Percentiles rank a stretch among this genome's conserved stretches.
Evolutionary conservation across 2,797 vertebrate genomes (phyloP).

Genomic region (Hypotaenidia philippensis): DNA sequence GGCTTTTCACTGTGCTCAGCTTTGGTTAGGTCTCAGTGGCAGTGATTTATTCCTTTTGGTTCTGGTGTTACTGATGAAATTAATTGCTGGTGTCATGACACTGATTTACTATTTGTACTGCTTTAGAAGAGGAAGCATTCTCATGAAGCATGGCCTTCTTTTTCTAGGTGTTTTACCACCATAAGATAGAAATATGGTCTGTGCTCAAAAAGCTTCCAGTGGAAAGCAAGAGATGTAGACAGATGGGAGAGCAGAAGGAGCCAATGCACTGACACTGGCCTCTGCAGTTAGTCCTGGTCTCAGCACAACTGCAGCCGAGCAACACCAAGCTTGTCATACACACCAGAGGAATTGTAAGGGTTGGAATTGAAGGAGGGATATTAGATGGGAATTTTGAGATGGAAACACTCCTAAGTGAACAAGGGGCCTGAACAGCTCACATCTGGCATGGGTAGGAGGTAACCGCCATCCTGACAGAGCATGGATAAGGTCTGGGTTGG

Average conservation of each 20-base stretch:
- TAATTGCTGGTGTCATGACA: background rate
- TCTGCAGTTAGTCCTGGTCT: background rate
- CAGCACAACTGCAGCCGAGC: background rate
- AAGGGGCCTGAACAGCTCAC: rapidly evolving
- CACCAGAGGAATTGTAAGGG: background rate
- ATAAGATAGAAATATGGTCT: background rate
- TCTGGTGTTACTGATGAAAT: background rate
- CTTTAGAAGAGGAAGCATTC: background rate
- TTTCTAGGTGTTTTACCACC: background rate
- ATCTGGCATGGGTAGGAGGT: background rate
- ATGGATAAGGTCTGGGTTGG: rapidly evolving
- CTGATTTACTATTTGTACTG: background rate
- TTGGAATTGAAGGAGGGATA: background rate
- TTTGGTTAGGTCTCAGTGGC: background rate
- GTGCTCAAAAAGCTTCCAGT: background rate
- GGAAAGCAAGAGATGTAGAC: background rate
- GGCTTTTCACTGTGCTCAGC: background rate
- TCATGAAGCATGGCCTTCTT: background rate
- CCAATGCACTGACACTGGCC: rapidly evolving
- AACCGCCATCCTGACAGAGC: background rate
- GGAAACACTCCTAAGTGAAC: background rate
- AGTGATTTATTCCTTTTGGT: background rate
- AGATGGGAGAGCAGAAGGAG: background rate
- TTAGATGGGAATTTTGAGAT: background rate
- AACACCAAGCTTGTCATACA: rapidly evolving